A percentile compares a stretch with the other conserved stretches of the same genome.
phyloP scores from a whole-genome alignment of 92 coral and sea anemone species.

The Chrysogorgia sp. region DNA sequence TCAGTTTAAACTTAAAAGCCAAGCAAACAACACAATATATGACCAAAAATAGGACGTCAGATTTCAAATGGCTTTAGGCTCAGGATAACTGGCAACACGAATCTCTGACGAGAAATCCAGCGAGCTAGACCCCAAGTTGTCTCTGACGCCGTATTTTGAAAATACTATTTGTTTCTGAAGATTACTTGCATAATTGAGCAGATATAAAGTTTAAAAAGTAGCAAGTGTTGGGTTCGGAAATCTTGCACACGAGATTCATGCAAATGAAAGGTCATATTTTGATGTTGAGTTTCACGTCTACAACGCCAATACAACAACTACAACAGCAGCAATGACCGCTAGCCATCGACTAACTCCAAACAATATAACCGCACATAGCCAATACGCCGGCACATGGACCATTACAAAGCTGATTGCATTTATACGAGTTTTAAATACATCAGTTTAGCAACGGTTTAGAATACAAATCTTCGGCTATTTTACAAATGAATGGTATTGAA shows the following conservation, averaged over 20 bases:
- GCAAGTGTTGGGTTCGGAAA: neutral
- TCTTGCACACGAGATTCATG: slow-evolving; percentile 1
- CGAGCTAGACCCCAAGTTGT: neutral
- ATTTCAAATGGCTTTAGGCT: neutral
- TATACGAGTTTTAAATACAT: slow-evolving; percentile 38
- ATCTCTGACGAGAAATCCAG: neutral
- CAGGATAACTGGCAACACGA: neutral
- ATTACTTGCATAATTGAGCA: slow-evolving; percentile 53
- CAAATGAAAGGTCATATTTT: neutral
- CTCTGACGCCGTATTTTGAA: slow-evolving; percentile 19
- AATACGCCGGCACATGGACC: slow-evolving; percentile 14
- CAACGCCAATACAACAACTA: neutral
- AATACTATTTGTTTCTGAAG: slow-evolving; percentile 46
- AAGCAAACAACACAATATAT: slow-evolving; percentile 14
- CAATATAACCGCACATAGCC: slow-evolving; percentile 26
- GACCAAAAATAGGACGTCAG: slow-evolving; percentile 1
- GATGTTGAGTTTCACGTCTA: too few relatives aligned
- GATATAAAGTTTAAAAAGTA: slow-evolving; percentile 16
- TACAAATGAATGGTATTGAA: neutral
- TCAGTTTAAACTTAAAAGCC: neutral
- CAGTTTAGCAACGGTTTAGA: slow-evolving; percentile 25
- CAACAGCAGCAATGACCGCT: neutral
- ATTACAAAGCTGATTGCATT: slow-evolving; percentile 46
- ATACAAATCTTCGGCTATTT: neutral
- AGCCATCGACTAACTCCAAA: neutral